Percentiles rank a stretch among this genome's conserved stretches.
These are phyloP conservation scores for Coregonus suidteri DNA, from an alignment of 2,797 vertebrate genomes.

Conservation along the genomic window DNA sequence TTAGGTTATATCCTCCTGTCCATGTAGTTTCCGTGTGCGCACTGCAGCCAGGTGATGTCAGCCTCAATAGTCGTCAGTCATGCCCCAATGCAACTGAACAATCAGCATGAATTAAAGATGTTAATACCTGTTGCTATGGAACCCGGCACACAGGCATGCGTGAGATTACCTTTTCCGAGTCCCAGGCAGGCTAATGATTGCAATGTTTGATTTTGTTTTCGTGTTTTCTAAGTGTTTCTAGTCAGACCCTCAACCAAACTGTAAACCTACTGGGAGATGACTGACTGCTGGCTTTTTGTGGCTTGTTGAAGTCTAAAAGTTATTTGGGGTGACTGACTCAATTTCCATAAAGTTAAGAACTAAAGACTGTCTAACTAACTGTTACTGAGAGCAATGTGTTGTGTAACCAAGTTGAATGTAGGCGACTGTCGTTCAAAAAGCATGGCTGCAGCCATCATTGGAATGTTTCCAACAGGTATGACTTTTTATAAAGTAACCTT, in stretches of 20 bases:
- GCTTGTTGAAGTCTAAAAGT: background rate
- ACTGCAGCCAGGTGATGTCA: background rate
- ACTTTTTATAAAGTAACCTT: no score
- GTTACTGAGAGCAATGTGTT: background rate
- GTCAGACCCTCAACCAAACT: background rate
- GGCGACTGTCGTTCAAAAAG: background rate
- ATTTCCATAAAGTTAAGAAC: background rate
- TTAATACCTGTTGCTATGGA: slow-evolving; percentile 4
- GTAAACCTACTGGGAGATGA: background rate
- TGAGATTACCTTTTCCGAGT: background rate
- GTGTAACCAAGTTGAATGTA: background rate
- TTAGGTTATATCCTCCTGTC: background rate
- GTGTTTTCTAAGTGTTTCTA: background rate
- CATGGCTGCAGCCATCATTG: no score
- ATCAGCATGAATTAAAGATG: slow-evolving; percentile 5
- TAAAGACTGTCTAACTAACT: background rate
- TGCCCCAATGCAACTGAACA: background rate
- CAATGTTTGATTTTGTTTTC: no score
- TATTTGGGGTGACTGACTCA: background rate
- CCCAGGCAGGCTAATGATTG: background rate
- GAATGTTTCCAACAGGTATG: background rate
- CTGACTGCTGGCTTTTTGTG: background rate
- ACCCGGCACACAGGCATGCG: background rate
- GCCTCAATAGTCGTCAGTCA: background rate
- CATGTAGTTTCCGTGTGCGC: background rate